phyloP scores from a whole-genome alignment of 1,140 invertebrate genomes.

The Zophobas atratus region DNA sequence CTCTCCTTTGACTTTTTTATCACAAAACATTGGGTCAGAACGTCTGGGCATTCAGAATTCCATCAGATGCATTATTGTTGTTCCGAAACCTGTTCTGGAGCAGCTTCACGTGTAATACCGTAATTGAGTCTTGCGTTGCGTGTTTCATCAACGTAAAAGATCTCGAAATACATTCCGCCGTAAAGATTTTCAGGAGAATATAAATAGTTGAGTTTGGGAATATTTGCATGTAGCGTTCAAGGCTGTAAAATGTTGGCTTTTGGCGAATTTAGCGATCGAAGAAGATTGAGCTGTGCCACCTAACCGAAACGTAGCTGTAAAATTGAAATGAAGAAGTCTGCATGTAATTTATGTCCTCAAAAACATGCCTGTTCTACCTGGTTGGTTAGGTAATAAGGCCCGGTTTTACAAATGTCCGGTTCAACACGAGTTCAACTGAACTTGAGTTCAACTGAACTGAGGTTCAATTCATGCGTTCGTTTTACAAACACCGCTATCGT shows the following conservation, averaged over 20 bases:
- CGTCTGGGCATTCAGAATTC: slow-evolving; percentile 11
- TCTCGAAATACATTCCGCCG: slow-evolving; percentile 1
- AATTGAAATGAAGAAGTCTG: not conserved
- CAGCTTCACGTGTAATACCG: slow-evolving; percentile 32
- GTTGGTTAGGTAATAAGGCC: slow-evolving; percentile 5
- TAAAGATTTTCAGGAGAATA: slow-evolving; percentile 6
- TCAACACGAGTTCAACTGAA: too few relatives aligned
- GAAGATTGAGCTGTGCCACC: not conserved
- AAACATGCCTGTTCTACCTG: not conserved
- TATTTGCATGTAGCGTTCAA: slow-evolving; percentile 9
- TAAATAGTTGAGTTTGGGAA: slow-evolving; percentile 23
- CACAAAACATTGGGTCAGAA: not conserved
- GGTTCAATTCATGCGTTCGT: too few relatives aligned
- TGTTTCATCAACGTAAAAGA: slow-evolving; percentile 6
- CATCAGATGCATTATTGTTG: slow-evolving; percentile 15
- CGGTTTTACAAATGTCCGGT: too few relatives aligned
- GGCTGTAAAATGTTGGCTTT: not conserved
- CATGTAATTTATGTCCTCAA: not conserved
- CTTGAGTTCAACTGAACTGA: too few relatives aligned
- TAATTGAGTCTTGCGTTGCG: slow-evolving; percentile 30
- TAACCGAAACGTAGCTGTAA: not conserved
- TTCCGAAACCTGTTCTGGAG: slow-evolving; percentile 26
- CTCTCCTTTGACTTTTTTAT: too few relatives aligned
- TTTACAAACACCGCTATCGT: too few relatives aligned
- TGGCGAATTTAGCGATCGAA: not conserved